Base-by-base conservation (phyloP, 2,797 vertebrate genomes). In the Hozukius guyotensis region DNA sequence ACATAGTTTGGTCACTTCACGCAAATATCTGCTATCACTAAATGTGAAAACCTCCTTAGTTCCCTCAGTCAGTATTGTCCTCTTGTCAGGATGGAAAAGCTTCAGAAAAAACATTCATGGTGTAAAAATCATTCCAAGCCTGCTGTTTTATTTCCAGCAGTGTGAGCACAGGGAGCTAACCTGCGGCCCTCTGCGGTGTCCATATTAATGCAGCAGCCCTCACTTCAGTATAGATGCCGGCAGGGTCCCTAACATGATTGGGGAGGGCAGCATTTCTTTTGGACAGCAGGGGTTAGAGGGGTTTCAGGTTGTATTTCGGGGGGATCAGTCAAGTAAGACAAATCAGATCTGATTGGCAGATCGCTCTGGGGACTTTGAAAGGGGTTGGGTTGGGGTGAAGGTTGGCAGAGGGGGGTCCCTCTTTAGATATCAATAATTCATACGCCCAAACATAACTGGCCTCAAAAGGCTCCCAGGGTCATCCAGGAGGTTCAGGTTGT, bases 401-500 rank as follows among this genome's bases (percentile, higher is more conserved):
- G 68, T 75, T 92, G 92, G 86, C 88, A 90, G 86, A 86, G 75
- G 88, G 91, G 92, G 94, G 87, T 88, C 90, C 90, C 95, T 96
- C 89, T 96, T 96, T 95, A 95, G 91, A 94, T 94, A 95, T 96
- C 90, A 95, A 96, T 96, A 95, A 96, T 96, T 95, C 81, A 96
- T 90, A 64, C 3, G 20, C 57, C 76, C 85, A 81, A 86, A 86
- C 74, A 61, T 66, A 14, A 88, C 72, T 18, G 32, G 67, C 55
- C 77, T 87, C 78, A 36, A 64, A 83, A 89, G 78, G 75, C 78
- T 80, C 72, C 63, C 31, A 63, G 83, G 49, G 81, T 88, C 83
- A 80, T 64, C 31, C 61, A 72, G 77, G 71, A 87, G 68, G 69
- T 76, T 72, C 65, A 74, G 77, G 67, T 76, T 71, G 71, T 93